A percentile compares a stretch with the other conserved stretches of the same genome.
Conservation (phyloP, 1,140 invertebrate genomes). For the Cyclina sinensis region DNA sequence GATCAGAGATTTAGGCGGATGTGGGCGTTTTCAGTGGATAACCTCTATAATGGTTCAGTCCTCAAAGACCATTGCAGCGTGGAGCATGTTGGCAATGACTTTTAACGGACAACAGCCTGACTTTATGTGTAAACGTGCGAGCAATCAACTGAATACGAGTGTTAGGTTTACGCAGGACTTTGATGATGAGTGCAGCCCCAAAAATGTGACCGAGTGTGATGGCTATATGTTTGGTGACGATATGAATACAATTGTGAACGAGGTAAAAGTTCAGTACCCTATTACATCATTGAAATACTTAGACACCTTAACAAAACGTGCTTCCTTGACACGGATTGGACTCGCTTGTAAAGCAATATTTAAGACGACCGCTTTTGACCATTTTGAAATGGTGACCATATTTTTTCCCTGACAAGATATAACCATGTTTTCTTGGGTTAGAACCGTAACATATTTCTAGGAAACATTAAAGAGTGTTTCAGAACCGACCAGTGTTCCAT, state of each 20-base stretch:
- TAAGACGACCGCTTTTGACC: background rate
- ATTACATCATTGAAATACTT: no score
- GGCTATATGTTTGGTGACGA: conserved; percentile 7
- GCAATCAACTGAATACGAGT: background rate
- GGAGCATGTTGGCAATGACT: conserved; percentile 53
- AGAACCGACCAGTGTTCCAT: no score
- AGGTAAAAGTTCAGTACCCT: no score
- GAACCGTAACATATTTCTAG: no score
- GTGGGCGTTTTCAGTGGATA: conserved; percentile 41
- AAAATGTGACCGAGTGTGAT: conserved; percentile 6
- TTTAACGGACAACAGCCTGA: conserved; percentile 48
- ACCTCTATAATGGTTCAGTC: conserved; percentile 6
- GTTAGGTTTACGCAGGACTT: background rate
- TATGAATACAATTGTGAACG: conserved; percentile 49
- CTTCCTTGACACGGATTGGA: no score
- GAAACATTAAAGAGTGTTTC: no score
- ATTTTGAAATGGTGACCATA: background rate
- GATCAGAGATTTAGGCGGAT: conserved; percentile 33
- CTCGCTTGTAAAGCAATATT: no score
- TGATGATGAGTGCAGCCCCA: conserved; percentile 10
- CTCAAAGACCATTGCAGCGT: conserved; percentile 25
- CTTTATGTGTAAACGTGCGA: background rate
- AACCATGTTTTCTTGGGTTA: background rate
- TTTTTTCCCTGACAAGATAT: background rate
- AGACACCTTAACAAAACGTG: no score